Conservation (phyloP, 23 tunicate species). For the Trididemnum nubilum region DNA sequence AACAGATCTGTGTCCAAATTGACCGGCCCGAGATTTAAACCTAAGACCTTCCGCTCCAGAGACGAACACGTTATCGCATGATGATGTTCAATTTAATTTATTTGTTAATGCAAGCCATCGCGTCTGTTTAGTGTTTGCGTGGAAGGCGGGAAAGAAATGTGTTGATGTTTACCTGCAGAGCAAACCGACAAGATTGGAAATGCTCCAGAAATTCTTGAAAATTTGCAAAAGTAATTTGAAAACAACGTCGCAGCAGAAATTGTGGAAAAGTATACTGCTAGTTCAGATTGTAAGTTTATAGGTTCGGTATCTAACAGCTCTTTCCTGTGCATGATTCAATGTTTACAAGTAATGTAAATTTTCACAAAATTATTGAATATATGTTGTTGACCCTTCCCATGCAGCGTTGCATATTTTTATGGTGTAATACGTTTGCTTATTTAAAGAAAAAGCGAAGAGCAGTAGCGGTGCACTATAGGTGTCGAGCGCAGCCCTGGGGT, state of each 20-base stretch:
- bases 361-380: too few relatives aligned
- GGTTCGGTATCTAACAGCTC: neutral
- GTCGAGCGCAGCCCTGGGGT: constrained; percentile 76
- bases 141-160: constrained; percentile 91
- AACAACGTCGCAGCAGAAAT: constrained; percentile 43
- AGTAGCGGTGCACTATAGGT: too few relatives aligned
- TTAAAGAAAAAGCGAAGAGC: neutral
- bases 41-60: neutral
- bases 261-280: constrained; percentile 81
- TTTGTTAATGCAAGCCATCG: neutral
- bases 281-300: constrained; percentile 83
- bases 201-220: constrained; percentile 71
- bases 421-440: too few relatives aligned
- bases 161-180: constrained; percentile 92
- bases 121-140: constrained; percentile 81
- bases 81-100: neutral
- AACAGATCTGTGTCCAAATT: neutral
- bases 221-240: constrained; percentile 72
- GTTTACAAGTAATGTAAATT: too few relatives aligned
- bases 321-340: too few relatives aligned
- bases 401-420: too few relatives aligned
- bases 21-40: neutral
- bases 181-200: constrained; percentile 83
- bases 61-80: too few relatives aligned
- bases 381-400: too few relatives aligned